Conservation (phyloP, 2,797 vertebrate genomes). For the Anguilla pacifica region DNA sequence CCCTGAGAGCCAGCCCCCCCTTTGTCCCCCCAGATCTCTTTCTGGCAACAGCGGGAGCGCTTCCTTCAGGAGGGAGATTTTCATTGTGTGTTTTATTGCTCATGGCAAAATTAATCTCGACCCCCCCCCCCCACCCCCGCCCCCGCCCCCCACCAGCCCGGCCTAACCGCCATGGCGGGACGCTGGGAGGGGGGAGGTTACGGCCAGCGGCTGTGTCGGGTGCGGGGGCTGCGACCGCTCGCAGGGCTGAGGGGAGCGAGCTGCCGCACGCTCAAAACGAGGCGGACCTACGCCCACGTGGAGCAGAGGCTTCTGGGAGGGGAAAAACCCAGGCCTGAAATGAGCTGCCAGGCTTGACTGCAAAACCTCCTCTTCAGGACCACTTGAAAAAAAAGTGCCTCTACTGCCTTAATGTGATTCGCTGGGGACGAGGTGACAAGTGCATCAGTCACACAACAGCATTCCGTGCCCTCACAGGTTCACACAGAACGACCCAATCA, state of each 20-base stretch:
- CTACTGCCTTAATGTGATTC: not conserved
- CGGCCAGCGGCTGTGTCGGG: not conserved
- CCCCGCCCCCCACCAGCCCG: too few relatives aligned
- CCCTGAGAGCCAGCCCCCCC: not conserved
- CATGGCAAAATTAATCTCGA: not conserved
- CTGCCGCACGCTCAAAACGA: not conserved
- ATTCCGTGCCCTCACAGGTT: too few relatives aligned
- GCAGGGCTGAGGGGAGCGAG: not conserved
- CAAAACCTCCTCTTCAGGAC: not conserved
- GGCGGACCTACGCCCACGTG: not conserved
- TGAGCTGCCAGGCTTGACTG: not conserved
- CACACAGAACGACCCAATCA: not conserved
- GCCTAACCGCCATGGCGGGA: not conserved
- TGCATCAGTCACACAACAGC: slow-evolving; percentile 51
- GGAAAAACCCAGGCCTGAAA: not conserved
- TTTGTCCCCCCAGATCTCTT: not conserved
- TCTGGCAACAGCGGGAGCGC: not conserved
- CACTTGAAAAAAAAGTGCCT: not conserved
- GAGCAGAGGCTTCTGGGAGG: not conserved
- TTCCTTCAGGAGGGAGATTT: not conserved
- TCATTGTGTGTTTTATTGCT: not conserved
- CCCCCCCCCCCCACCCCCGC: not conserved
- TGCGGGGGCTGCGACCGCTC: not conserved
- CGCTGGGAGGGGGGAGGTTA: not conserved
- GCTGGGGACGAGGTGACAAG: not conserved